These are phyloP conservation scores for Macrotus californicus DNA, from an alignment of 2,113 vertebrate genomes.

Conservation along the genomic window DNA sequence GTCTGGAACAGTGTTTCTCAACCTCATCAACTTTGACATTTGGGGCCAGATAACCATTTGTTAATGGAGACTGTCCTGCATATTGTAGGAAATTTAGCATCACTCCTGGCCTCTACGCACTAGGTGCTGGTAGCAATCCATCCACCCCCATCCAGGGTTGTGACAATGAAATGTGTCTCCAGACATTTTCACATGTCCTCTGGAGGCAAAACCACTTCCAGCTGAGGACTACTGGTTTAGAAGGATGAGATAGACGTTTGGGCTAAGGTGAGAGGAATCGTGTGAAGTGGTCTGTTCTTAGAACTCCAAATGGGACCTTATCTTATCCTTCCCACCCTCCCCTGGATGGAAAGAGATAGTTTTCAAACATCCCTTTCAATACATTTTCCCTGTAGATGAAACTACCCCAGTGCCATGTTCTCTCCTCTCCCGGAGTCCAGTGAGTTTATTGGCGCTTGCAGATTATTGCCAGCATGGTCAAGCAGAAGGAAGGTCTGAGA, in stretches of 20 bases:
- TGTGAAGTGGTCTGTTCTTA: background rate
- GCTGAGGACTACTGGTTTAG: background rate
- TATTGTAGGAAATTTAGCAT: too few relatives aligned
- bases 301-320: background rate
- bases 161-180: background rate
- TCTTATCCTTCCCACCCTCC: background rate
- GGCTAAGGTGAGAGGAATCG: background rate
- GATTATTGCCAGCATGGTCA: background rate
- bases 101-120: background rate
- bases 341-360: background rate
- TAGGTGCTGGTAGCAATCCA: background rate
- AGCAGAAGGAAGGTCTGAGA: background rate
- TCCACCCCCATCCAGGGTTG: background rate
- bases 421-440: background rate
- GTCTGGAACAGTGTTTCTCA: too few relatives aligned
- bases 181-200: background rate
- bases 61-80: too few relatives aligned
- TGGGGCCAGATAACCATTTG: too few relatives aligned
- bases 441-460: background rate
- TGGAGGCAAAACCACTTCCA: background rate
- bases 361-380: background rate
- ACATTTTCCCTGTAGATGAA: background rate
- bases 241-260: background rate
- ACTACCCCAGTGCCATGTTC: background rate
- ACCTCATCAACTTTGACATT: too few relatives aligned